Conservation (phyloP, 2,113 vertebrate genomes). For the Arizona elegans region DNA sequence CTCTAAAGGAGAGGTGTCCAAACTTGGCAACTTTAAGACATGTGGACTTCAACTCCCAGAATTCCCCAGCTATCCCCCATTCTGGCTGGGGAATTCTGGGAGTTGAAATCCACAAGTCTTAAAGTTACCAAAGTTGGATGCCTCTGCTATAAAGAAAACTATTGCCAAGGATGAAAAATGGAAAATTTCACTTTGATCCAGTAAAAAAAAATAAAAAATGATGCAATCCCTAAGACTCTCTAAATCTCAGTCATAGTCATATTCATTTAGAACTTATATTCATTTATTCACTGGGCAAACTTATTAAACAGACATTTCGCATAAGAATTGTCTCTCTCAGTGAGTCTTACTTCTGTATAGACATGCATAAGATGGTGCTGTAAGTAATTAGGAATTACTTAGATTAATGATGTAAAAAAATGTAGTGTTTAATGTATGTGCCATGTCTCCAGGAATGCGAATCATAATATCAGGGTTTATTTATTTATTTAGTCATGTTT, state of each 20-base stretch:
- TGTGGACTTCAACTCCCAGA: background rate
- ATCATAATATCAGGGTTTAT: background rate
- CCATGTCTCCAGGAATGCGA: background rate
- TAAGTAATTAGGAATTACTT: background rate
- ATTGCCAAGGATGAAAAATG: background rate
- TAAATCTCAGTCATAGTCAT: constrained; percentile 40
- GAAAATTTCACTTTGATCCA: constrained; percentile 6
- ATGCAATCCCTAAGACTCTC: background rate
- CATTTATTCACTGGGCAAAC: background rate
- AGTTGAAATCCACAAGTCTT: background rate
- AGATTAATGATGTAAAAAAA: background rate
- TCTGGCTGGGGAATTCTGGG: background rate
- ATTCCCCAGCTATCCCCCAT: background rate
- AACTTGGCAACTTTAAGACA: background rate
- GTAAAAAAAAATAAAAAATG: background rate
- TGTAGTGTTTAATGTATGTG: background rate
- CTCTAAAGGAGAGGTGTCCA: background rate
- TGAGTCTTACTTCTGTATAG: background rate
- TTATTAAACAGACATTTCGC: background rate
- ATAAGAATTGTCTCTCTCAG: background rate
- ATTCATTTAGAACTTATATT: background rate
- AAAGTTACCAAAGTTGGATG: background rate
- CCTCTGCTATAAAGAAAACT: background rate
- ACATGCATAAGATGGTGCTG: background rate
- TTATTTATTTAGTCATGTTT: background rate